phyloP scores from a whole-genome alignment of 2,113 vertebrate species.

The Ctenomys sociabilis region DNA sequence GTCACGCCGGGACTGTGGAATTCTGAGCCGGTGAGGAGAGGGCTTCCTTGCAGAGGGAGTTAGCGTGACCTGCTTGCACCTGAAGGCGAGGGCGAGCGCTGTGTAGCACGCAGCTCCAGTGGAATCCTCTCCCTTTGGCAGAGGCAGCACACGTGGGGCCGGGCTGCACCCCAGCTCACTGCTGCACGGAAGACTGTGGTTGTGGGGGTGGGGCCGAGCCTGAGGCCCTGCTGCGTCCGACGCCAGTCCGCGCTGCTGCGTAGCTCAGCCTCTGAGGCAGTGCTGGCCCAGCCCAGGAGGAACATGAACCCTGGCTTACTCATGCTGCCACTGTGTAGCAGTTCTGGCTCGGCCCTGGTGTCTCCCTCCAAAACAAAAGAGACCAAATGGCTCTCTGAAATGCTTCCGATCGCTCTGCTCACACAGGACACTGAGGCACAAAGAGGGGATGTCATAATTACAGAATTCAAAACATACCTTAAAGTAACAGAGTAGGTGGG shows the following conservation, averaged over 20 bases:
- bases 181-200: background rate
- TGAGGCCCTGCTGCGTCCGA: too few species aligned
- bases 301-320: background rate
- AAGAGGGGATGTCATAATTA: background rate
- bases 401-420: fast-evolving
- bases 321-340: background rate
- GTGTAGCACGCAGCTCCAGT: fast-evolving
- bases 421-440: background rate
- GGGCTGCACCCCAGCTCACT: background rate
- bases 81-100: background rate
- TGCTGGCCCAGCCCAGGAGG: background rate
- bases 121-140: fast-evolving
- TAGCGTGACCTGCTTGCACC: fast-evolving
- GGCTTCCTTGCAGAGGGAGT: background rate
- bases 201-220: too few species aligned
- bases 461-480: background rate
- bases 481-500: background rate
- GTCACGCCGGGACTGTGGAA: background rate
- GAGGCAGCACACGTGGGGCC: background rate
- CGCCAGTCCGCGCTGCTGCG: too few species aligned
- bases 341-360: background rate
- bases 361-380: background rate
- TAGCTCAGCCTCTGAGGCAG: background rate
- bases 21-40: background rate
- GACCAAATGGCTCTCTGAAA: background rate